These are phyloP conservation scores for Thaumatotibia leucotreta DNA, from an alignment of 1,140 invertebrate genomes.

Conservation along the genomic window DNA sequence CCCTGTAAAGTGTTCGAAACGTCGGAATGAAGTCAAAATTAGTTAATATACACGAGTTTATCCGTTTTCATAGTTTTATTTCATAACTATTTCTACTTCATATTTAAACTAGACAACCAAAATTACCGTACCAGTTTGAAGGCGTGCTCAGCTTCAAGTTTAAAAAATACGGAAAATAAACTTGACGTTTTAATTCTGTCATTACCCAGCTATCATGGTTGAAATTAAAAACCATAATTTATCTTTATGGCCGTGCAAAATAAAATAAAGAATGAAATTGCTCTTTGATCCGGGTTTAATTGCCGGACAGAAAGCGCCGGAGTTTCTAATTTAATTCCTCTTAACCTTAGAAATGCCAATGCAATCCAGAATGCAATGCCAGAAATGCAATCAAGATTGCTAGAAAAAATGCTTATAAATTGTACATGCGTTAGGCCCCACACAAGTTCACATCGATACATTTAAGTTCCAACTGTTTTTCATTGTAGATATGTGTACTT, in stretches of 20 bases:
- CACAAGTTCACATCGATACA: too few species aligned
- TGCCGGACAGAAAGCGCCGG: not conserved
- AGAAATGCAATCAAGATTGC: too few species aligned
- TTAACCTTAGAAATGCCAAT: not conserved
- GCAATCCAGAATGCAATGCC: too few species aligned
- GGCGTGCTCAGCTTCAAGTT: not conserved
- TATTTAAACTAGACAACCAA: not conserved
- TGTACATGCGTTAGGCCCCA: too few species aligned
- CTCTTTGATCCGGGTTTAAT: slow-evolving; percentile 4
- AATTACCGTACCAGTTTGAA: not conserved
- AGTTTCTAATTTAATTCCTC: slow-evolving; percentile 7
- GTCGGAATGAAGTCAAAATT: too few species aligned
- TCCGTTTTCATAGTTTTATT: too few species aligned
- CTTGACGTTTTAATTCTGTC: not conserved
- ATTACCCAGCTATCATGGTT: not conserved
- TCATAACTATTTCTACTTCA: too few species aligned
- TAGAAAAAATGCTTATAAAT: too few species aligned
- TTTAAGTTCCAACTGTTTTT: too few species aligned
- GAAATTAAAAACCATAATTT: slow-evolving; percentile 14
- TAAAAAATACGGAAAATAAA: not conserved
- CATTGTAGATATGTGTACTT: too few species aligned
- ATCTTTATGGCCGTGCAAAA: slow-evolving; percentile 8
- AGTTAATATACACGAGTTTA: too few species aligned
- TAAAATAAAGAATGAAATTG: not conserved
- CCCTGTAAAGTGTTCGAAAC: too few species aligned